Conservation (phyloP, 1,140 invertebrate species). For the Drosophila murphyi region DNA sequence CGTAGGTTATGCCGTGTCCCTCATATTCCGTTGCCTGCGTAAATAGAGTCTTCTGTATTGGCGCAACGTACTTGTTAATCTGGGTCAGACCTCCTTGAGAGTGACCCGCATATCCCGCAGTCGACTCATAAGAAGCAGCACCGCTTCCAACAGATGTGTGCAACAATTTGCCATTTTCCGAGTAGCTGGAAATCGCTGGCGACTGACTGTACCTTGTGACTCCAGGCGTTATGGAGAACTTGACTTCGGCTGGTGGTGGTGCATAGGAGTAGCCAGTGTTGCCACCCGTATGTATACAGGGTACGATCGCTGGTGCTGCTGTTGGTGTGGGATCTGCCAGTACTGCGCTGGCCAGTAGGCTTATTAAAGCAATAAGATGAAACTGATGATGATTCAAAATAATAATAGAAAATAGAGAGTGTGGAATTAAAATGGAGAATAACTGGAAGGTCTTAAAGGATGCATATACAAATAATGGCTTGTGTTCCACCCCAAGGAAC, state of each 20-base stretch:
- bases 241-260: constrained; percentile 65
- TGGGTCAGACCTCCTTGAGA: constrained; percentile 62
- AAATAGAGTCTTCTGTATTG: constrained; percentile 60
- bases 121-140: constrained; percentile 62
- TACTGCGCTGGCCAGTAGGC: constrained; percentile 58
- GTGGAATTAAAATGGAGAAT: background rate
- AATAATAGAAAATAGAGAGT: background rate
- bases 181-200: constrained; percentile 69
- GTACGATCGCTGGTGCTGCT: constrained; percentile 51
- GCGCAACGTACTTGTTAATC: constrained; percentile 67
- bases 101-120: constrained; percentile 51
- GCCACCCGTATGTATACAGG: constrained; percentile 66
- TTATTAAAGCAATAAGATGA: constrained; percentile 45
- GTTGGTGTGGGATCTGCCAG: constrained; percentile 65
- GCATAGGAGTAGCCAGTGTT: constrained; percentile 65
- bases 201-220: constrained; percentile 67
- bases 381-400: constrained; percentile 29
- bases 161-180: constrained; percentile 66
- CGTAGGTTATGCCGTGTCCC: constrained; percentile 67
- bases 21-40: constrained; percentile 67
- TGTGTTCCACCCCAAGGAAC: too few species aligned
- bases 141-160: constrained; percentile 66
- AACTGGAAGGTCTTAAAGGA: too few species aligned
- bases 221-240: constrained; percentile 75
- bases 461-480: too few species aligned